Percentiles rank a stretch among this genome's conserved stretches.
Conservation (phyloP, 2,113 vertebrate species). For the Embiotoca jacksoni region DNA sequence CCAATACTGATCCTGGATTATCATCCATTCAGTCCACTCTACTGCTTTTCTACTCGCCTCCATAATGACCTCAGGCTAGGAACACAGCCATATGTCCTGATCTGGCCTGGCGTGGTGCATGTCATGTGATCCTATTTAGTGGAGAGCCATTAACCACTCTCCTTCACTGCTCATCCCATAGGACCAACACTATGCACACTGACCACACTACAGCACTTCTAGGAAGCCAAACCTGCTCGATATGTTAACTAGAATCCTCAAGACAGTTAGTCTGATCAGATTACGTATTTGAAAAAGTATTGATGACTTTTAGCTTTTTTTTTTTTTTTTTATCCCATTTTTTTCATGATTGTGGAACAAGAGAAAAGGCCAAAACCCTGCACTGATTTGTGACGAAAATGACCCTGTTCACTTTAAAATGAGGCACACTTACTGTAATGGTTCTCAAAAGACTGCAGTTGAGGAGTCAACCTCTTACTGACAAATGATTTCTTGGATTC, state of each 20-base stretch:
- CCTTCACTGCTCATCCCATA: slow-evolving; percentile 42
- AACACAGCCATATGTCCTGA: slow-evolving; percentile 64
- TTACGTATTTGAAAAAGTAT: slow-evolving; percentile 8
- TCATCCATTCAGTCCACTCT: slow-evolving; percentile 9
- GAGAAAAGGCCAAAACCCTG: slow-evolving; percentile 1
- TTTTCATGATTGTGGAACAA: background rate
- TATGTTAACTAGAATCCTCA: slow-evolving; percentile 31
- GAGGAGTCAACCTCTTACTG: slow-evolving; percentile 26
- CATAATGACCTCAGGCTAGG: slow-evolving; percentile 57
- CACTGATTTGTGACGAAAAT: background rate
- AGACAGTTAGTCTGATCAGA: slow-evolving; percentile 19
- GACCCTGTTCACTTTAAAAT: slow-evolving; percentile 13
- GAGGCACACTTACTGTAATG: background rate
- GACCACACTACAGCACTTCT: slow-evolving; percentile 48
- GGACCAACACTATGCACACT: slow-evolving; percentile 23
- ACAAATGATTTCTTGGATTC: slow-evolving; percentile 37
- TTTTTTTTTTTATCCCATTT: background rate
- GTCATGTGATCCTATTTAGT: slow-evolving; percentile 69
- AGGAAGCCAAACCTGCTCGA: slow-evolving; percentile 31
- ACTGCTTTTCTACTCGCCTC: slow-evolving; percentile 30
- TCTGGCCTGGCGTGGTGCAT: slow-evolving; percentile 27
- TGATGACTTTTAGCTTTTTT: background rate
- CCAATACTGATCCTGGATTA: slow-evolving; percentile 24
- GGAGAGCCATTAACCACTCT: slow-evolving; percentile 51
- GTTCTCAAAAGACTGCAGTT: background rate